Evolutionary conservation across 2,888 invertebrate genomes (phyloP).

Genomic region (Koerneria pararmatus): DNA sequence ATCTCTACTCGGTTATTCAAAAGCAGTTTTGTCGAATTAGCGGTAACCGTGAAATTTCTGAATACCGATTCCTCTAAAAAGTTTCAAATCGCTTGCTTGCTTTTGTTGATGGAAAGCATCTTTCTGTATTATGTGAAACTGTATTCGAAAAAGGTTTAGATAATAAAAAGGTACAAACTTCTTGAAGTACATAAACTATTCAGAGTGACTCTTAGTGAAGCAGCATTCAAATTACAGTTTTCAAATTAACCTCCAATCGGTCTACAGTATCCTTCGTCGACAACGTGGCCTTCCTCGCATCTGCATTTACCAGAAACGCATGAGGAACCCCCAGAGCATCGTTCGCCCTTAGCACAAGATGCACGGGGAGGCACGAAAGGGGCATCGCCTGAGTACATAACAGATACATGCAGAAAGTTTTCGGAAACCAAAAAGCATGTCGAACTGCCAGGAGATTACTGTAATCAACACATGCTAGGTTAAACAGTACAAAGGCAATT

Average conservation of each 20-base stretch:
- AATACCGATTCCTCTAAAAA: too few species aligned
- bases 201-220: too few species aligned
- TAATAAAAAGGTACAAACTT: constrained; percentile 10
- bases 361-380: constrained; percentile 38
- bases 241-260: constrained; percentile 31
- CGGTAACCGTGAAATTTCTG: too few species aligned
- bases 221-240: not conserved
- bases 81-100: constrained; percentile 20
- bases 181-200: constrained; percentile 1
- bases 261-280: constrained; percentile 47
- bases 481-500: too few species aligned
- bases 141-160: constrained; percentile 1
- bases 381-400: constrained; percentile 35
- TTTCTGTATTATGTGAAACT: not conserved
- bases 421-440: too few species aligned
- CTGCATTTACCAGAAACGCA: constrained; percentile 39
- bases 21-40: too few species aligned
- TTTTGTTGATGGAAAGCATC: not conserved
- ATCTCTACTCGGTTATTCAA: constrained; percentile 13
- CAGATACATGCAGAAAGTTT: too few species aligned
- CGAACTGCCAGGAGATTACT: too few species aligned
- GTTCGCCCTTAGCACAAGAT: constrained; percentile 35
- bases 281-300: constrained; percentile 42
- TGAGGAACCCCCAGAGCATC: constrained; percentile 44
- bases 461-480: too few species aligned